phyloP scores from a whole-genome alignment of 2,797 vertebrate species.

The Sebastes taczanowskii region DNA sequence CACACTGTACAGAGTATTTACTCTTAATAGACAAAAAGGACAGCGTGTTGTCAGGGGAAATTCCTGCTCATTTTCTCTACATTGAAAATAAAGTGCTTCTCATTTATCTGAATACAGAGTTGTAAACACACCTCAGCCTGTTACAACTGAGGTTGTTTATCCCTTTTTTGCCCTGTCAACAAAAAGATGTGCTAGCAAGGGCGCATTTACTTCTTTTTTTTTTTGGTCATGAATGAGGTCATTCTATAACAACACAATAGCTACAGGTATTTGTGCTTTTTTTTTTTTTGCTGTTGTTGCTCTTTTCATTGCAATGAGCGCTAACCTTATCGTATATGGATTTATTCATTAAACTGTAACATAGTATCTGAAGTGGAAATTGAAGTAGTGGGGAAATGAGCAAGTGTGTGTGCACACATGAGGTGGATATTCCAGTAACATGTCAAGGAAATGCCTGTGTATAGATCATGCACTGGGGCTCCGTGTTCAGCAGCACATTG shows the following conservation, averaged over 20 bases:
- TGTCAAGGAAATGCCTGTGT: conserved; percentile 4
- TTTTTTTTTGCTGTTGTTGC: background rate
- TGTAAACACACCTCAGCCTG: conserved; percentile 11
- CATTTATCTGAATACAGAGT: conserved; percentile 4
- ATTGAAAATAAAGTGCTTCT: conserved; percentile 36
- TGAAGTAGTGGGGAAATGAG: conserved; percentile 9
- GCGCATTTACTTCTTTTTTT: background rate
- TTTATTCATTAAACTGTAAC: conserved; percentile 60
- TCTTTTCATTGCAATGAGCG: background rate
- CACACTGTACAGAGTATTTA: conserved; percentile 1
- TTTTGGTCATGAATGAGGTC: conserved; percentile 22
- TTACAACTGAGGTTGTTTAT: background rate
- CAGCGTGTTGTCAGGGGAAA: conserved; percentile 3
- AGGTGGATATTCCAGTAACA: conserved; percentile 30
- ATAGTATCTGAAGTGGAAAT: conserved; percentile 4
- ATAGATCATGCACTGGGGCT: conserved; percentile 43
- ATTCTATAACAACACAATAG: background rate
- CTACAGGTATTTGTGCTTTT: background rate
- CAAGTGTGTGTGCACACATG: background rate
- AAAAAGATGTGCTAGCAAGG: background rate
- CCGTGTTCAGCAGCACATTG: conserved; percentile 34
- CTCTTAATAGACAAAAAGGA: conserved; percentile 8
- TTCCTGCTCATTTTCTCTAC: conserved; percentile 23
- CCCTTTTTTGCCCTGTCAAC: conserved; percentile 20
- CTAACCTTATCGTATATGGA: conserved; percentile 37